phyloP scores from a whole-genome alignment of 2,113 vertebrate species.

The Rhineura floridana region DNA sequence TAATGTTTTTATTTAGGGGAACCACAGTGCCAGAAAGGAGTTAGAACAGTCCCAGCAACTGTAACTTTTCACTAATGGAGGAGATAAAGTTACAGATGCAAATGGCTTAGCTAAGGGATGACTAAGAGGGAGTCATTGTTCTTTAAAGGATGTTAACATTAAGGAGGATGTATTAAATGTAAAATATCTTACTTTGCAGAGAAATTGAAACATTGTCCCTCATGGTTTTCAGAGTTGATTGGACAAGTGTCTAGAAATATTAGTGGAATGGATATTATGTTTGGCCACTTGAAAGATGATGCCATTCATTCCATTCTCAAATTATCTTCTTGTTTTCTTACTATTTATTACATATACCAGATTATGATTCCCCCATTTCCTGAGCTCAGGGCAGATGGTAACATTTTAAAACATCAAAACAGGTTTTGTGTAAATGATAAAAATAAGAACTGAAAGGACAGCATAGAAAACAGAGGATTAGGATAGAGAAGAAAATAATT shows the following conservation, averaged over 20 bases:
- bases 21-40: constrained; percentile 1
- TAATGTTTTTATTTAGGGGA: neutral
- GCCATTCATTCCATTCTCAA: neutral
- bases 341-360: neutral
- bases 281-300: neutral
- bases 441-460: neutral
- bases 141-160: constrained; percentile 7
- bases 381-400: neutral
- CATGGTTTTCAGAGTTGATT: neutral
- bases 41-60: neutral
- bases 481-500: neutral
- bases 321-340: neutral
- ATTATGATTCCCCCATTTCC: neutral
- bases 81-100: constrained; percentile 28
- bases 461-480: neutral
- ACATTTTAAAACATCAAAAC: neutral
- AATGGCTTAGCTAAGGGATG: neutral
- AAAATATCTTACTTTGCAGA: neutral
- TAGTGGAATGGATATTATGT: neutral
- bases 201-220: neutral
- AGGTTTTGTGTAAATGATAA: neutral
- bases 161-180: constrained; percentile 3
- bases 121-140: constrained; percentile 3
- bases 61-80: constrained; percentile 28
- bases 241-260: neutral